These are phyloP conservation scores for Terrapene triunguis DNA, from an alignment of 2,113 vertebrate species.

Conservation along the genomic window DNA sequence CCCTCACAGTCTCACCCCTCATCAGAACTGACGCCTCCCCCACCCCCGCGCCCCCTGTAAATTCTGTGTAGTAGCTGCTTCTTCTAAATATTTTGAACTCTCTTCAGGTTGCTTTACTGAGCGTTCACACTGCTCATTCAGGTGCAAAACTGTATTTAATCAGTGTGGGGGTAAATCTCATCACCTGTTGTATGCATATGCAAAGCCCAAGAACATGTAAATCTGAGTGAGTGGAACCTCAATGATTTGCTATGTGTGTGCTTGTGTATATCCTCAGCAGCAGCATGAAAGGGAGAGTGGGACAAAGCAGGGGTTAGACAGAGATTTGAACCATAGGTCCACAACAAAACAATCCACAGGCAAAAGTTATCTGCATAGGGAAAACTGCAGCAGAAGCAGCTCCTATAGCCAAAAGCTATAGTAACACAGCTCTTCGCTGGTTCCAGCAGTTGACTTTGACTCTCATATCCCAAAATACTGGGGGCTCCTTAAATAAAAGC, in stretches of 20 bases:
- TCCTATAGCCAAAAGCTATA: slow-evolving; percentile 13
- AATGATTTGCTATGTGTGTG: too few relatives aligned
- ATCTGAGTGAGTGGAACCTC: background rate
- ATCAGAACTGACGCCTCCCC: too few relatives aligned
- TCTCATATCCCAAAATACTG: background rate
- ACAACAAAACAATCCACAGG: background rate
- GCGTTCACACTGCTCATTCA: too few relatives aligned
- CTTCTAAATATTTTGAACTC: too few relatives aligned
- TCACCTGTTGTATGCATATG: background rate
- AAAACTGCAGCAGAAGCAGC: slow-evolving; percentile 14
- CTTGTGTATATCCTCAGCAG: background rate
- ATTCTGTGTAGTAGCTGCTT: too few relatives aligned
- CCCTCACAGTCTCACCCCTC: too few relatives aligned
- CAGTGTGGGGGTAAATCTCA: background rate
- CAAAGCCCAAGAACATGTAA: background rate
- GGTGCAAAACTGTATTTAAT: too few relatives aligned
- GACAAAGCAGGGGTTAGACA: background rate
- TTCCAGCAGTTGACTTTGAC: slow-evolving; percentile 11
- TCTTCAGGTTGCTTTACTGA: too few relatives aligned
- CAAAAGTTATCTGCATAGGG: background rate
- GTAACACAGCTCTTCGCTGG: background rate
- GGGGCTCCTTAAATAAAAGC: slow-evolving; percentile 1
- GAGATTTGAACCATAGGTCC: slow-evolving; percentile 16
- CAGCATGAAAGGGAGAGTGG: background rate
- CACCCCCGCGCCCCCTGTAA: too few relatives aligned